These are phyloP conservation scores for Bombus breviceps DNA, from an alignment of 1,140 invertebrate genomes.

Conservation along the genomic window DNA sequence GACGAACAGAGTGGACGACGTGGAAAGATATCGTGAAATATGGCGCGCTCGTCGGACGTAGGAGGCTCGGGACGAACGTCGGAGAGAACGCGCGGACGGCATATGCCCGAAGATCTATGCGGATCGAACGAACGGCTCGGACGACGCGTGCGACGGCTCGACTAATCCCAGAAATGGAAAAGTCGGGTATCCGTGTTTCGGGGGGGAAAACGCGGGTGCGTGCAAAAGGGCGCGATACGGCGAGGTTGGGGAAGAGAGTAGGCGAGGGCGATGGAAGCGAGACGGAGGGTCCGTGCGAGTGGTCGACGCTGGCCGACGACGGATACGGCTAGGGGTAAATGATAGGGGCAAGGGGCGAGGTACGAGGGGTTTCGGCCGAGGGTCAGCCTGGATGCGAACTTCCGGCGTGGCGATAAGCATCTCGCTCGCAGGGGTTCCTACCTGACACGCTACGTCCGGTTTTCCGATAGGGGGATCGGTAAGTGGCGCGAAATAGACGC, in stretches of 20 bases:
- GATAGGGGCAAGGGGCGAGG: background rate
- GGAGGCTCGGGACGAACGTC: no score
- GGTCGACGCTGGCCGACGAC: no score
- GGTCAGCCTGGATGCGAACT: constrained; percentile 20
- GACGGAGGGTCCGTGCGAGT: background rate
- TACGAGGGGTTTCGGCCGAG: background rate
- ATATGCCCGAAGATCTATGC: no score
- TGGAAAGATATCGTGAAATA: no score
- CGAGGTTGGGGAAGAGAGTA: background rate
- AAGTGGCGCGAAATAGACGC: constrained; percentile 10
- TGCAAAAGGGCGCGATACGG: background rate
- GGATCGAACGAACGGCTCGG: no score
- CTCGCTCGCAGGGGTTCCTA: constrained; percentile 46
- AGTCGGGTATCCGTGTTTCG: background rate
- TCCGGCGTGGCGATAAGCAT: constrained; percentile 53
- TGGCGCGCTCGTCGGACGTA: no score
- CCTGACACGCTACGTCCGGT: constrained; percentile 52
- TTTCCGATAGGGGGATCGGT: constrained; percentile 14
- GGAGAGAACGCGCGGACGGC: no score
- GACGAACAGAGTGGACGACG: no score
- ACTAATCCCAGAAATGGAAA: constrained; percentile 38
- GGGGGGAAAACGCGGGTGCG: background rate
- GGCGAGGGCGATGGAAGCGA: background rate
- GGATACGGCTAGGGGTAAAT: no score
- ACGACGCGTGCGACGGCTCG: background rate